A percentile compares a stretch with the other conserved stretches of the same genome.
Evolutionary conservation across 2,797 vertebrate genomes (phyloP).

Genomic region (Hafferia zeledoni): DNA sequence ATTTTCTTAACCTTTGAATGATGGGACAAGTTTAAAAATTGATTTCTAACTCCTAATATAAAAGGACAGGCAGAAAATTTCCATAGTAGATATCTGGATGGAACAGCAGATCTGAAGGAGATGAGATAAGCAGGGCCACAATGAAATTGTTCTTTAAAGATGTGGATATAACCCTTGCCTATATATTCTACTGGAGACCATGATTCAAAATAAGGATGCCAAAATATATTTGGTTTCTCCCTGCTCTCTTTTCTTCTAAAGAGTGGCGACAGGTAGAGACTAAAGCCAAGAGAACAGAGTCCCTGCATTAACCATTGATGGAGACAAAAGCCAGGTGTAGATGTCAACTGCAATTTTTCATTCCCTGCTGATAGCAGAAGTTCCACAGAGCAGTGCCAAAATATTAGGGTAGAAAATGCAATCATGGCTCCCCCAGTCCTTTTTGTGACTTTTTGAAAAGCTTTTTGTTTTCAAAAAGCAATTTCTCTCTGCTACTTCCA

Average conservation of each 20-base stretch:
- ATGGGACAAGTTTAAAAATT: background rate
- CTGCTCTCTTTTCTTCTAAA: background rate
- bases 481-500: background rate
- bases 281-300: background rate
- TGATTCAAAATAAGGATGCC: background rate
- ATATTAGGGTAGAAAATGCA: background rate
- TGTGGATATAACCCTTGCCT: fast-evolving
- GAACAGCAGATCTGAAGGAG: background rate
- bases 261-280: conserved; percentile 9
- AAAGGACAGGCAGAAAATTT: background rate
- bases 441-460: background rate
- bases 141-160: background rate
- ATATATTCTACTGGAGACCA: background rate
- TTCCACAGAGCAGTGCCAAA: background rate
- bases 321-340: conserved; percentile 41
- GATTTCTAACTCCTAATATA: background rate
- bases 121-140: background rate
- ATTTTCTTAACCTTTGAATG: background rate
- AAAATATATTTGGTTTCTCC: background rate
- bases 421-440: background rate
- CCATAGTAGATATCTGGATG: background rate
- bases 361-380: background rate
- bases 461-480: background rate
- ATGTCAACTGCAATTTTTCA: conserved; percentile 38
- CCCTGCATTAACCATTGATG: background rate